Evolutionary conservation across 2,113 vertebrate genomes (phyloP).

Genomic region (Syrmaticus mikado): DNA sequence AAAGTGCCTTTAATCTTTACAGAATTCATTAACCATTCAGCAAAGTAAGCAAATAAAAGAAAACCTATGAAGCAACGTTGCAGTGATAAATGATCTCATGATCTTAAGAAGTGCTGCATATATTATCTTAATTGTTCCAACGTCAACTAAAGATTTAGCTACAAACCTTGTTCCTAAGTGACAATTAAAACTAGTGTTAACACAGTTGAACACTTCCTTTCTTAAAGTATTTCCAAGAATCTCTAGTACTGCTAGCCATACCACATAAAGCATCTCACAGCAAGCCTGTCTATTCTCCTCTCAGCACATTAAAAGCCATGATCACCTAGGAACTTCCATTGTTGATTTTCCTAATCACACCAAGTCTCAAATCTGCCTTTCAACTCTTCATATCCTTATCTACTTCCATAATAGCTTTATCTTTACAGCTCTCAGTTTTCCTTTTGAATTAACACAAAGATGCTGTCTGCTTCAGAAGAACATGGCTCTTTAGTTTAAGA

Average conservation of each 20-base stretch:
- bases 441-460: neutral
- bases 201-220: neutral
- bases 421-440: neutral
- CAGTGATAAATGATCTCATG: rapidly evolving
- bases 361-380: neutral
- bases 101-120: neutral
- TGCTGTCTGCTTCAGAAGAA: neutral
- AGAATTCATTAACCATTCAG: neutral
- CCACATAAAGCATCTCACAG: neutral
- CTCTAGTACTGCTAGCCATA: neutral
- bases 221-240: neutral
- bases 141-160: neutral
- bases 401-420: neutral
- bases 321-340: neutral
- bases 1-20: neutral
- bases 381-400: neutral
- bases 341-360: neutral
- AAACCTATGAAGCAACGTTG: neutral
- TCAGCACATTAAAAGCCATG: neutral
- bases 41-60: neutral
- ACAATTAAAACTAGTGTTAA: neutral
- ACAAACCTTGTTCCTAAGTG: neutral
- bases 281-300: neutral
- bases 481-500: neutral
- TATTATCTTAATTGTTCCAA: neutral